These are phyloP conservation scores for Pseudomyrmex gracilis DNA, from an alignment of 1,140 invertebrate species.

Conservation along the genomic window DNA sequence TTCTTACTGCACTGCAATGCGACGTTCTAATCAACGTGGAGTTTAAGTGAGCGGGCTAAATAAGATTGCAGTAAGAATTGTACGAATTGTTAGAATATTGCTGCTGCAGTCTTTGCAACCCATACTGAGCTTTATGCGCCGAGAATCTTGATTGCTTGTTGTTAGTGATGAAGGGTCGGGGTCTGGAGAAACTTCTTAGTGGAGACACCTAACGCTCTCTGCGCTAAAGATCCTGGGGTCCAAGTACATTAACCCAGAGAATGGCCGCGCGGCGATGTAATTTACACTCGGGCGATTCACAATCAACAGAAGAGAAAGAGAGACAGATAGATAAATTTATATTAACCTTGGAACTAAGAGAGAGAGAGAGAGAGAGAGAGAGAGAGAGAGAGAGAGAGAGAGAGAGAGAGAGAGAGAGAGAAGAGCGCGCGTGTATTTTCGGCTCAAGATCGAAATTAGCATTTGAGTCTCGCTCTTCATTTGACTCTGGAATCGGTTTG, in stretches of 20 bases:
- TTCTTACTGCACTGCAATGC: not conserved
- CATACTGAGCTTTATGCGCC: constrained; percentile 30
- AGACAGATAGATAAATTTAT: no score
- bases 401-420: no score
- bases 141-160: constrained; percentile 51
- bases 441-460: constrained; percentile 49
- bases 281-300: constrained; percentile 55
- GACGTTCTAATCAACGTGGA: constrained; percentile 7
- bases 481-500: constrained; percentile 32
- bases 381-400: no score
- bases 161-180: constrained; percentile 51
- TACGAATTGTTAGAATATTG: not conserved
- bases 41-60: constrained; percentile 13
- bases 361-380: no score
- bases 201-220: constrained; percentile 16
- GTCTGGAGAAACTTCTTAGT: constrained; percentile 59
- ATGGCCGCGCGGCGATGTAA: constrained; percentile 48
- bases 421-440: not conserved
- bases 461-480: constrained; percentile 46
- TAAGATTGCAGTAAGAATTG: constrained; percentile 45
- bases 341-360: no score
- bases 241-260: constrained; percentile 50
- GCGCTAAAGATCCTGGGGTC: constrained; percentile 45
- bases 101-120: not conserved
- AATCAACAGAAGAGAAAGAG: constrained; percentile 9